Conservation (phyloP, 2,113 vertebrate species). For the Phylloscopus trochilus region DNA sequence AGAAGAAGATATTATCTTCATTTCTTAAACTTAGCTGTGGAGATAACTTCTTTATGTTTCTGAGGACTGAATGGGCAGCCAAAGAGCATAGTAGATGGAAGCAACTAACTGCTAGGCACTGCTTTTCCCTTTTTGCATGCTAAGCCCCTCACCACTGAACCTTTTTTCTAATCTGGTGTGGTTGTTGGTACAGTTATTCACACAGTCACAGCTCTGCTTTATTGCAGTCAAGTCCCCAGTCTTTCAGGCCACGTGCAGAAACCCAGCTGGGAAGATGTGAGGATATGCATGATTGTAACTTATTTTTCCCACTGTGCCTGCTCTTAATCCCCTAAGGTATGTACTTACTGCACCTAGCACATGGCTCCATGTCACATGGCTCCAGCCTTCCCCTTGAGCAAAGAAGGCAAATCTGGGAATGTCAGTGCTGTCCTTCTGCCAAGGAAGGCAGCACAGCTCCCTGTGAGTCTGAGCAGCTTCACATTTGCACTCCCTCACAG, state of each 20-base stretch:
- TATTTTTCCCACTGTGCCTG: not conserved
- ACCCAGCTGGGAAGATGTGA: not conserved
- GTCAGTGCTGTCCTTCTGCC: not conserved
- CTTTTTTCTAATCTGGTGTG: not conserved
- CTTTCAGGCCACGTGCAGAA: not conserved
- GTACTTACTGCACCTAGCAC: not conserved
- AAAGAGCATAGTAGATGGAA: not conserved
- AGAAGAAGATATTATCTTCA: not conserved
- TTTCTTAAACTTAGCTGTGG: not conserved
- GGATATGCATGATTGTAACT: not conserved
- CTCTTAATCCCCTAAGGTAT: not conserved
- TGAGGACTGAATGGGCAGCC: not conserved
- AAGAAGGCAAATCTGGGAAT: not conserved
- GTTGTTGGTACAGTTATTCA: not conserved
- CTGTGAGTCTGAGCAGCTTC: not conserved
- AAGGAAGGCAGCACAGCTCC: accelerated
- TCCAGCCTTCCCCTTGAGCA: not conserved
- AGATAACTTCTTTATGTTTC: not conserved
- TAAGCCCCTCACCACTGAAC: not conserved
- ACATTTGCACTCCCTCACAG: not conserved
- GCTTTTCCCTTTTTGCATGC: not conserved
- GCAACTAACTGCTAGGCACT: not conserved
- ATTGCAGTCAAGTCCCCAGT: not conserved
- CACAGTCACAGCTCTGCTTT: not conserved
- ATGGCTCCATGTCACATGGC: not conserved